Evolutionary conservation across 1,140 invertebrate genomes (phyloP).

Genomic region (Hylaeus volcanicus): DNA sequence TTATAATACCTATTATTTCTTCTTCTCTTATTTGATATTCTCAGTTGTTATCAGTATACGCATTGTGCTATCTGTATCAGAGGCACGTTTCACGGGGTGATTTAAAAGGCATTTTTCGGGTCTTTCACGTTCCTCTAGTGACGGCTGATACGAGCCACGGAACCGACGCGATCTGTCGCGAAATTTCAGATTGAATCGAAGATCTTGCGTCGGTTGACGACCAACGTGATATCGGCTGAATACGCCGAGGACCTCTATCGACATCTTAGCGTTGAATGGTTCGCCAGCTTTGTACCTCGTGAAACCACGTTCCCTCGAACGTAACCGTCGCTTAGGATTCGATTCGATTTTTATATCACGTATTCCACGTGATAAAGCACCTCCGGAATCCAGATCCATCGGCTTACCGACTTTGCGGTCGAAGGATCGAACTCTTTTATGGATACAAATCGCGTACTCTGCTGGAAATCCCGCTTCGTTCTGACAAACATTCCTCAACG

Average conservation of each 20-base stretch:
- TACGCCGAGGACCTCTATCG: conserved; percentile 32
- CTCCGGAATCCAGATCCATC: not conserved
- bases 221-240: conserved; percentile 44
- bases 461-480: not conserved
- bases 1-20: no score
- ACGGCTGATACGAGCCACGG: conserved; percentile 10
- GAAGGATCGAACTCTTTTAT: not conserved
- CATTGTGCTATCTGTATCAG: no score
- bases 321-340: not conserved
- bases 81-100: not conserved
- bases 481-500: not conserved
- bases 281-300: conserved; percentile 28
- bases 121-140: not conserved
- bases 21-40: no score
- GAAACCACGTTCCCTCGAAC: conserved; percentile 13
- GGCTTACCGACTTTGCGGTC: not conserved
- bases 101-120: not conserved
- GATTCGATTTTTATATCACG: conserved; percentile 47
- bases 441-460: not conserved
- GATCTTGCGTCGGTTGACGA: conserved; percentile 34
- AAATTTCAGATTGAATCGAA: conserved; percentile 42
- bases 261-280: conserved; percentile 39
- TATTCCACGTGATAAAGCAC: not conserved
- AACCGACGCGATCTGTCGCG: conserved; percentile 2
- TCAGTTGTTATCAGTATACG: no score